Conservation (phyloP, 2,113 vertebrate genomes). For the Epinephelus moara region DNA sequence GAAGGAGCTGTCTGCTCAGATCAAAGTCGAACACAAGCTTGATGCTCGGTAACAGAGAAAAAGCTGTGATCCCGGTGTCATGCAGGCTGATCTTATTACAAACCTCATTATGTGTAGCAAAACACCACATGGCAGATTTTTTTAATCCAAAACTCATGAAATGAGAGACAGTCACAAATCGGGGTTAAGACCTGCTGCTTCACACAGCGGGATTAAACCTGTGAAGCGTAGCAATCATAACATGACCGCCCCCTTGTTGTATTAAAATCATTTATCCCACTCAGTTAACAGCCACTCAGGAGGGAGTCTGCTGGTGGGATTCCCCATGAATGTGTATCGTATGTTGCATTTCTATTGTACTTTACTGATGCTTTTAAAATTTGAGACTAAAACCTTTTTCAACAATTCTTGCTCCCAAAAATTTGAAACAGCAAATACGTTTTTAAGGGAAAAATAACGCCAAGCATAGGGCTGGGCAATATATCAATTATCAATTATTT, state of each 20-base stretch:
- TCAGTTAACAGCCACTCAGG: slow-evolving; percentile 9
- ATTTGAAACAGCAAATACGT: too few relatives aligned
- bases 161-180: slow-evolving; percentile 53
- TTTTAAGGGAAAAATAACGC: too few relatives aligned
- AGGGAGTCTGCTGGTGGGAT: background rate
- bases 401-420: too few relatives aligned
- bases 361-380: background rate
- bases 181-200: slow-evolving; percentile 58
- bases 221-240: slow-evolving; percentile 30
- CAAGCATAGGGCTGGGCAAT: too few relatives aligned
- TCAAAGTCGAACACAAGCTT: slow-evolving; percentile 32
- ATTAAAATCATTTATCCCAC: slow-evolving; percentile 25
- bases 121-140: slow-evolving; percentile 45
- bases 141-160: slow-evolving; percentile 54
- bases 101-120: slow-evolving; percentile 52
- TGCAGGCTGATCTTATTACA: slow-evolving; percentile 53
- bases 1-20: slow-evolving; percentile 32
- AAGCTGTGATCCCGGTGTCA: slow-evolving; percentile 44
- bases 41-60: slow-evolving; percentile 5
- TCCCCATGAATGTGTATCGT: too few relatives aligned
- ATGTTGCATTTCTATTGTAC: background rate
- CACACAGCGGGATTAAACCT: slow-evolving; percentile 43
- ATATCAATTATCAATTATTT: too few relatives aligned
- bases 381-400: too few relatives aligned
- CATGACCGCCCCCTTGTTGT: slow-evolving; percentile 16